phyloP scores from a whole-genome alignment of 2,113 vertebrate genomes.

The Rhizomys pruinosus region DNA sequence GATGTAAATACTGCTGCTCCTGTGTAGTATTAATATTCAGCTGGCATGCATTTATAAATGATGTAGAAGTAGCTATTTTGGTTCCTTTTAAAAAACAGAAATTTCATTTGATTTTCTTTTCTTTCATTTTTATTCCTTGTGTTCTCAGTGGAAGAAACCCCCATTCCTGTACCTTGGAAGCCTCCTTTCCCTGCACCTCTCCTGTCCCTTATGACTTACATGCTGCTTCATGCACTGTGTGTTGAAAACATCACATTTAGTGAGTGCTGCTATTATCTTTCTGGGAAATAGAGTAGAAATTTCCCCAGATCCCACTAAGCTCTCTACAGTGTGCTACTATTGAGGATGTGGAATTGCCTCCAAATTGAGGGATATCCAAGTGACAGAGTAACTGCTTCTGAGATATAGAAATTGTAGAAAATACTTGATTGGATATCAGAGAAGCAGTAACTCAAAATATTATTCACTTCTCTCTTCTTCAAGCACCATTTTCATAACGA shows the following conservation, averaged over 20 bases:
- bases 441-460: not conserved
- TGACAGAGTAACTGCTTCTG: not conserved
- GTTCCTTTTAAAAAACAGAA: slow-evolving; percentile 57
- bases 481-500: not conserved
- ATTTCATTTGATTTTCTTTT: slow-evolving; percentile 55
- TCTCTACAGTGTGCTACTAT: slow-evolving; percentile 20
- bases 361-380: not conserved
- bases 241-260: not conserved
- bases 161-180: not conserved
- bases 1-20: slow-evolving; percentile 73
- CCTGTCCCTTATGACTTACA: not conserved
- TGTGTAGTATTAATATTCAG: slow-evolving; percentile 60
- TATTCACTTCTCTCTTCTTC: not conserved
- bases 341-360: not conserved
- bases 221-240: not conserved
- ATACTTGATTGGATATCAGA: slow-evolving; percentile 6
- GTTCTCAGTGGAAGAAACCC: slow-evolving; percentile 38
- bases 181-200: not conserved
- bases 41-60: slow-evolving; percentile 73
- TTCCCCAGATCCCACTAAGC: slow-evolving; percentile 56
- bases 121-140: slow-evolving; percentile 37
- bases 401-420: slow-evolving; percentile 12
- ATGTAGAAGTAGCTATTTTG: slow-evolving; percentile 67
- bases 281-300: slow-evolving; percentile 54
- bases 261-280: slow-evolving; percentile 55